A percentile compares a stretch with the other conserved stretches of the same genome.
Evolutionary conservation across 2,113 vertebrate genomes (phyloP).

Genomic region (Sylvietta virens): DNA sequence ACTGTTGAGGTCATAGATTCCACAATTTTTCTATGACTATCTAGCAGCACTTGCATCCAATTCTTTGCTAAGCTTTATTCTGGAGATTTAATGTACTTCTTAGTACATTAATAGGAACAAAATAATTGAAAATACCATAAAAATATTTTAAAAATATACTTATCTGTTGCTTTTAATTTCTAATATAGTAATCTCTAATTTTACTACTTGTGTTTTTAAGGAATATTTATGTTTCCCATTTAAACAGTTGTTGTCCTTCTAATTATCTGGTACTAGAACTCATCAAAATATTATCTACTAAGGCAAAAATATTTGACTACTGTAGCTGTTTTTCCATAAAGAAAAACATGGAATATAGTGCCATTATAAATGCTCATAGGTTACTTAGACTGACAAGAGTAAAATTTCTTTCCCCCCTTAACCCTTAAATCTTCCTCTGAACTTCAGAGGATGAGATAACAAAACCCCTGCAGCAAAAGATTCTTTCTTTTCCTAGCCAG

Average conservation of each 20-base stretch:
- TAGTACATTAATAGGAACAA: neutral
- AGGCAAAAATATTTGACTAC: neutral
- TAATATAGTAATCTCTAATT: neutral
- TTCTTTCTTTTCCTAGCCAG: neutral
- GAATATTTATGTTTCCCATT: neutral
- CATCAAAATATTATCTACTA: neutral
- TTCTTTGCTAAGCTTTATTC: neutral
- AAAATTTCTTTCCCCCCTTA: neutral
- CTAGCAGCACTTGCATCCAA: neutral
- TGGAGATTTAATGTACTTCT: neutral
- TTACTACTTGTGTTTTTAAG: neutral
- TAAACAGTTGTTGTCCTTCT: neutral
- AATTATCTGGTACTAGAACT: neutral
- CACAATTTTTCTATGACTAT: neutral
- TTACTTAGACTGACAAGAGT: neutral
- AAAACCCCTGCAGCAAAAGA: neutral
- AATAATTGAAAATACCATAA: neutral
- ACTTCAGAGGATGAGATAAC: neutral
- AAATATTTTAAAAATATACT: neutral
- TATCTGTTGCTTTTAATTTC: neutral
- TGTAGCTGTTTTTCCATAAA: neutral
- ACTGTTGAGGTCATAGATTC: neutral
- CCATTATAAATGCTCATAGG: neutral
- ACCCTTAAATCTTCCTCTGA: neutral
- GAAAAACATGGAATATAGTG: rapidly evolving